Conservation (phyloP, 2,113 vertebrate species). For the Aleadryas rufinucha region DNA sequence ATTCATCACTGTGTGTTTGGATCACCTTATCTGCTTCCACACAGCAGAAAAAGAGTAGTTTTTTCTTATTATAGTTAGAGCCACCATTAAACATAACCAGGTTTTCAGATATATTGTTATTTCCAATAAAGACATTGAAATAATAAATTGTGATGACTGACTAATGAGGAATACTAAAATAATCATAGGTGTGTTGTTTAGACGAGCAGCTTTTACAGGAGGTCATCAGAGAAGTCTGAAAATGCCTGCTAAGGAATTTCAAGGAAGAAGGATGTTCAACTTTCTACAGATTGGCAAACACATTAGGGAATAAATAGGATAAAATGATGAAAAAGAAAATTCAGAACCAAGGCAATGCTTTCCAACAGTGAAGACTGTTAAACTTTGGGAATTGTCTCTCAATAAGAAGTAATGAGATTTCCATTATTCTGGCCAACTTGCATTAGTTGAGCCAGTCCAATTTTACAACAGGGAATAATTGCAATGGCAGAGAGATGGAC, state of each 20-base stretch:
- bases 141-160: background rate
- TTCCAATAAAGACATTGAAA: background rate
- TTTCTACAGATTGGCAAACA: background rate
- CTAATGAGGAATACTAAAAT: background rate
- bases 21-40: background rate
- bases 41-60: background rate
- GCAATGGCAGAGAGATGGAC: background rate
- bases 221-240: background rate
- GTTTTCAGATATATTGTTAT: background rate
- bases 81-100: background rate
- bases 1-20: background rate
- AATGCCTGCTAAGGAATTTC: background rate
- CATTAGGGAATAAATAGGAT: background rate
- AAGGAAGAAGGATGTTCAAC: background rate
- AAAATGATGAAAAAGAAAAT: conserved; percentile 1
- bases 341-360: background rate
- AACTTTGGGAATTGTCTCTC: background rate
- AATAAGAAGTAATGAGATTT: background rate
- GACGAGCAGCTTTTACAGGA: background rate
- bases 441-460: background rate
- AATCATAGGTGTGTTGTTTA: background rate
- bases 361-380: background rate
- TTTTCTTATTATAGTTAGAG: background rate
- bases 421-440: background rate
- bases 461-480: conserved; percentile 36